Percentiles rank a stretch among this genome's conserved stretches.
These are phyloP conservation scores for Cettia cetti DNA, from an alignment of 2,113 vertebrate genomes.

Conservation along the genomic window DNA sequence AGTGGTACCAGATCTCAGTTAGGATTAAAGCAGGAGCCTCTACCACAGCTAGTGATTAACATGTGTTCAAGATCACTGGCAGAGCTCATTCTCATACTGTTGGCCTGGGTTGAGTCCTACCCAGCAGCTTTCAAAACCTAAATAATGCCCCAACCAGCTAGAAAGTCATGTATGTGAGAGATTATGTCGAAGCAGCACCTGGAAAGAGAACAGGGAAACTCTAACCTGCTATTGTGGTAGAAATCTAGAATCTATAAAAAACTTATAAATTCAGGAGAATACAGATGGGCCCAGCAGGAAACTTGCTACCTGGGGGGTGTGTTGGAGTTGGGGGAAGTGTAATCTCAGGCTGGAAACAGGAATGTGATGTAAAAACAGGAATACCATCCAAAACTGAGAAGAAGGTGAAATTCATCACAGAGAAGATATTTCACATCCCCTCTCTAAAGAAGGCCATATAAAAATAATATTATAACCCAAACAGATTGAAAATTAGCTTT, in stretches of 20 bases:
- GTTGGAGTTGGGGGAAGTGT: neutral
- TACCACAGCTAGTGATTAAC: neutral
- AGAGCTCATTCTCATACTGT: neutral
- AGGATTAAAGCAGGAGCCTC: neutral
- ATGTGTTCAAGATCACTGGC: neutral
- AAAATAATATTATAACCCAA: neutral
- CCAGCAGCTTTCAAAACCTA: neutral
- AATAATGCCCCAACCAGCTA: neutral
- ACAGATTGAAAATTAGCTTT: neutral
- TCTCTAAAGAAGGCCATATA: neutral
- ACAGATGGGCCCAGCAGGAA: conserved; percentile 5
- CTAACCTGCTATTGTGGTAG: neutral
- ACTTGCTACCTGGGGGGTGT: neutral
- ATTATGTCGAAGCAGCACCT: neutral
- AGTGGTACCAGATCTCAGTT: neutral
- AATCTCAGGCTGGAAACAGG: neutral
- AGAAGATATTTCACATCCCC: neutral
- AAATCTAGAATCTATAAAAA: neutral
- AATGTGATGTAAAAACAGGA: neutral
- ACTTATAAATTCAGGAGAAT: neutral
- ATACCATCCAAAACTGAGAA: neutral
- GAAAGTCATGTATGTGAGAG: neutral
- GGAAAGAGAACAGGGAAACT: neutral
- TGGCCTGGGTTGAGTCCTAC: neutral
- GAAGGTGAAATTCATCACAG: neutral